Evolutionary conservation across 1,140 invertebrate genomes (phyloP).

Genomic region (Pseudomyrmex pallidus): DNA sequence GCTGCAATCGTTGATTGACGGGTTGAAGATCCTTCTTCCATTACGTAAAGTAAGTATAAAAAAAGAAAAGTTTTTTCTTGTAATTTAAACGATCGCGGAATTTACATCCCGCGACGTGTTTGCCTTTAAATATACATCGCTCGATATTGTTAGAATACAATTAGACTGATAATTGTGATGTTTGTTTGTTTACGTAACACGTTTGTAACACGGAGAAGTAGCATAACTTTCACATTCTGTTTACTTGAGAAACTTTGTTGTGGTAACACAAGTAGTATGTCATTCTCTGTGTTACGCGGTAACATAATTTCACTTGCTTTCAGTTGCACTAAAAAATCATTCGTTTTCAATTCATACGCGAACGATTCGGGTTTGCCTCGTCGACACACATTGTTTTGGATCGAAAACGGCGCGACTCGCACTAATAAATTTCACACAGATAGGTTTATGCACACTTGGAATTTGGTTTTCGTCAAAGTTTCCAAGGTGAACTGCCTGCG

Average conservation of each 20-base stretch:
- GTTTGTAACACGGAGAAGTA: neutral
- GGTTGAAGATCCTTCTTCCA: constrained; percentile 4
- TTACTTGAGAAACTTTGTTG: neutral
- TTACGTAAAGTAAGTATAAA: constrained; percentile 46
- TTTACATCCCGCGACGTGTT: neutral
- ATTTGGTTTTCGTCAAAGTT: constrained; percentile 83
- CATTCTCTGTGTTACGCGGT: too few species aligned
- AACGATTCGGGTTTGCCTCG: neutral
- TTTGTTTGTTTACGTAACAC: neutral
- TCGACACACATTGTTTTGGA: neutral
- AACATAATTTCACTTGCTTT: neutral
- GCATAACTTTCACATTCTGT: neutral
- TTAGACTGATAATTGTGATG: neutral
- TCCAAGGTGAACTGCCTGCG: constrained; percentile 81
- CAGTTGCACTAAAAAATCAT: neutral
- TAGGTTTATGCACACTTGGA: constrained; percentile 71
- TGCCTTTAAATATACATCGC: too few species aligned
- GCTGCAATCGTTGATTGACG: constrained; percentile 21
- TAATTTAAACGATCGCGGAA: neutral
- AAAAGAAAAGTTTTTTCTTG: neutral
- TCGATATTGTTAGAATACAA: neutral
- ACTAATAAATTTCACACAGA: constrained; percentile 19
- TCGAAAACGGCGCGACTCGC: constrained; percentile 8
- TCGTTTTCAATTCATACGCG: neutral
- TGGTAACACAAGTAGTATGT: neutral